Evolutionary conservation across 2,888 invertebrate species (phyloP), one percentile per base, ranked within the genome.

Genomic region (Dicranocentrus wangi): DNA sequence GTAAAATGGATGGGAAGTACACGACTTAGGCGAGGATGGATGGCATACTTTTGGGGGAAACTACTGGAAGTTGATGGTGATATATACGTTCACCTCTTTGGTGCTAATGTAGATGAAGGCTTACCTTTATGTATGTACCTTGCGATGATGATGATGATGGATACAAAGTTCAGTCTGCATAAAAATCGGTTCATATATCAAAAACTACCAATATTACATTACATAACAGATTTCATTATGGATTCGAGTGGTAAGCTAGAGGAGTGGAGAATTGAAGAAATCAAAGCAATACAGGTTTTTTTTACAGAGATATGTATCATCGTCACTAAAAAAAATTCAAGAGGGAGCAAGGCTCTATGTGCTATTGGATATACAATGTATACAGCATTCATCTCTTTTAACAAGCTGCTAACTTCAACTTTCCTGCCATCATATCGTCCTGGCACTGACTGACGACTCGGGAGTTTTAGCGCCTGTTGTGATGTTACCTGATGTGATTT

Each of bases 401-500:
- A 63, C 63, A 63, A 63, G 63, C 61, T 60, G 27, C 60, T 17
- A 58, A 19, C 58, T 63, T n/a, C 32, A 2, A 32, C 23, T 61
- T 19, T 32, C 2, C 17, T 61, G 15, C 28, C 32, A 61, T 61
- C 32, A 28, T 25, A 55, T 55, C 32, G 23, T 13, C 19, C 71
- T 65, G 51, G 73, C 73, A 63, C 32, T 73, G 73, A 65, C 75
- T 65, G 75, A 75, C 65, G 65, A 66, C 65, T 19, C 21, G 2
- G 58, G 47, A 53, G n/a, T 43, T 21, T 23, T 15, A 28, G 66
- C 32, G 39, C 42, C 53, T 72, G 72, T 61, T 61, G 63, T 55
- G 42, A 66, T 68, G 66, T 58, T 76, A 76, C 76, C 76, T 76
- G 60, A 58, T 60, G 68, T 68, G 76, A 76, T 68, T 76, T 68